phyloP scores from a whole-genome alignment of 2,888 invertebrate genomes.

The Morinoia aosen region DNA sequence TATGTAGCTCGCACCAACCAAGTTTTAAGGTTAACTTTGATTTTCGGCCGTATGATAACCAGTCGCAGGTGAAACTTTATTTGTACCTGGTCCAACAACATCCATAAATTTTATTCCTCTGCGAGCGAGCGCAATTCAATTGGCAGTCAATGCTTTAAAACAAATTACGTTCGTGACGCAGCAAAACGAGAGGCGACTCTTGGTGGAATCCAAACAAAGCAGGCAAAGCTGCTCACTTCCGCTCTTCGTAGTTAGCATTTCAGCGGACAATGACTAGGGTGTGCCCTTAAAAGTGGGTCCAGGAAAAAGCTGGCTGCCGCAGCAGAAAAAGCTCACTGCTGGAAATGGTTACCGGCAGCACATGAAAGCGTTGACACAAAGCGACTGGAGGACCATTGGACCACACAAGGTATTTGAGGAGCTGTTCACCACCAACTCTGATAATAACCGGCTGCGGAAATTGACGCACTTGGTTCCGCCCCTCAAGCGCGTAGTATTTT shows the following conservation, averaged over 20 bases:
- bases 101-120: too few species aligned
- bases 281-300: background rate
- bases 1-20: background rate
- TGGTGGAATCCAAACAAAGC: background rate
- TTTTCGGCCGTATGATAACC: background rate
- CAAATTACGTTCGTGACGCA: background rate
- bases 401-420: background rate
- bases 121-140: too few species aligned
- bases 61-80: background rate
- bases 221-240: background rate
- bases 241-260: conserved; percentile 2
- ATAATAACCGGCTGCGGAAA: background rate
- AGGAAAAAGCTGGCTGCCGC: background rate
- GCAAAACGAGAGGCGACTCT: background rate
- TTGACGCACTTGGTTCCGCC: background rate
- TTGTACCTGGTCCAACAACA: background rate
- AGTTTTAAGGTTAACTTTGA: background rate
- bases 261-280: background rate
- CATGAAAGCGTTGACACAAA: background rate
- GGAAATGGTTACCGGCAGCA: background rate
- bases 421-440: background rate
- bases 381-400: background rate
- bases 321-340: conserved; percentile 7
- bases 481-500: background rate
- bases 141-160: background rate